Evolutionary conservation across 1,140 invertebrate genomes (phyloP), one percentile per base, ranked within the genome.

Genomic region (Calosoma granatense): DNA sequence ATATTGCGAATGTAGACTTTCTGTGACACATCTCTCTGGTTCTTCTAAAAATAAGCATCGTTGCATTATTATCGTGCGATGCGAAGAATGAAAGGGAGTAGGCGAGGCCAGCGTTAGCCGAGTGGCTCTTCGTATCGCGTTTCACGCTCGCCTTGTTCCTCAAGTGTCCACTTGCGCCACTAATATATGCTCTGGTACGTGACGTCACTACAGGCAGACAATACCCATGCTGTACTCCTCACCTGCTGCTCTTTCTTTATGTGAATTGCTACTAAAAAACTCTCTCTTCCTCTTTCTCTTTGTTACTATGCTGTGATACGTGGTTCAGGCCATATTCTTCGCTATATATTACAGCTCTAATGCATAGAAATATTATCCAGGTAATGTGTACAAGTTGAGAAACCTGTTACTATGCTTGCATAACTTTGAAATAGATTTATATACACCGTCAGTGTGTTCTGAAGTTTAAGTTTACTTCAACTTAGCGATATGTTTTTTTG

Each of bases 1-100:
- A n/a, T n/a, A n/a, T n/a, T n/a, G n/a, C n/a, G n/a, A n/a, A n/a
- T n/a, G n/a, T n/a, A n/a, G n/a, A n/a, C n/a, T n/a, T n/a, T n/a
- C n/a, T n/a, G n/a, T n/a, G n/a, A n/a, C n/a, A n/a, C n/a, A 36
- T n/a, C 26, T 9, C 26, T 36, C 17, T 47, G 6, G 9, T 47
- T 9, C 41, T 47, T 47, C 41, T 47, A 47, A 47, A 47, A 47
- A 47, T 47, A 47, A 47, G 41, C 41, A 47, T 12, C 41, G 41
- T 47, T 47, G 41, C 41, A 47, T 47, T 47, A 30, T 30, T 30
- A 47, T 47, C 9, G 15, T 47, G 41, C 17, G 15, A 17, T 47
- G 15, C 17, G 41, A 47, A 6, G 41, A 47, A 17, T 12, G 15
- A 17, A 17, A 47, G 15, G 17, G 3, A 47, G 41, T 17, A 30